Evolutionary conservation across 2,888 invertebrate genomes (phyloP), one percentile per base, ranked within the genome.

Genomic region (Caenorhabditis sp.): DNA sequence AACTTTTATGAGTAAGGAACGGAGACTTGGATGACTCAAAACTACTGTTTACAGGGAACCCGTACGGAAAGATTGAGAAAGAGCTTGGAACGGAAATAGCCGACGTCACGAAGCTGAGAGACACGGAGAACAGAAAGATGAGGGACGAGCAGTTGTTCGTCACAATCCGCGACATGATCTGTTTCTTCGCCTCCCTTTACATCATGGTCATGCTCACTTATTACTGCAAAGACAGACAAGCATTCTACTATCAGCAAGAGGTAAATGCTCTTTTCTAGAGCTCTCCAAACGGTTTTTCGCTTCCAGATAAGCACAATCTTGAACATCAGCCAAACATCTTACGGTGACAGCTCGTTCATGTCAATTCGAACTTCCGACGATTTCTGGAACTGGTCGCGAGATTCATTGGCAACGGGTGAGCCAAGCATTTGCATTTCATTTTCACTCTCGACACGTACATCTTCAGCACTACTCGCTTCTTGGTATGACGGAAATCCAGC

Each of bases 401-500:
- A 62, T 8, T 71, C 77, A 2, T 52, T 83, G 8, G 62, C 79
- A n/a, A 70, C 89, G 8, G 46, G 41, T 41, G 13, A 37, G 13
- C 37, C n/a, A n/a, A n/a, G n/a, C n/a, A n/a, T n/a, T n/a, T 41
- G 2, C n/a, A 37, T 8, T n/a, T 8, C 37, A 37, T 11, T 3
- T 37, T 37, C 37, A 13, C 7, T 30, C 30, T n/a, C n/a, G n/a
- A 30, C 30, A 30, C 7, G 5, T 30, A 5, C 9, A 30, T 7
- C 20, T 41, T 17, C 9, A 41, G 89, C 89, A 32, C 80, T 91
- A 2, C 86, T 90, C 41, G 89, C 88, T 13, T 86, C 87, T 24
- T 91, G 91, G 90, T 92, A 92, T 86, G 91, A 91, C 83, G 89
- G 89, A 20, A 88, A 89, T 48, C 90, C 90, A 20, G 90, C 91